Conservation (phyloP, 2,888 invertebrate genomes). For the Agriopis marginaria region DNA sequence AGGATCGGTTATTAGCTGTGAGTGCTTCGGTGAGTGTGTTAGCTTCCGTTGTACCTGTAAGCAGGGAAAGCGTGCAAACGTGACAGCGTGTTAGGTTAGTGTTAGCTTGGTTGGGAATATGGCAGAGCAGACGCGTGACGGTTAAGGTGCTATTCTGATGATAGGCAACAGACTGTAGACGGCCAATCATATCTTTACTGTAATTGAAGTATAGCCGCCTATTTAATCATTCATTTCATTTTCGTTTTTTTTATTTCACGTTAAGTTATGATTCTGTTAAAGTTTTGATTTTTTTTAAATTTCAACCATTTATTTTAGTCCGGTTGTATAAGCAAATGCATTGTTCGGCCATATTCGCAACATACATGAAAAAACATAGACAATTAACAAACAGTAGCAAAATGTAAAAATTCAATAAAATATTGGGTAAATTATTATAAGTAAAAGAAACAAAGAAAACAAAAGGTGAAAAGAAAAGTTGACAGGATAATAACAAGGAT, state of each 20-base stretch:
- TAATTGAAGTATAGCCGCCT: too few relatives aligned
- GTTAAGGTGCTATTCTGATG: too few relatives aligned
- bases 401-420: background rate
- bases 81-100: background rate
- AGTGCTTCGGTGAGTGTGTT: constrained; percentile 43
- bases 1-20: constrained; percentile 61
- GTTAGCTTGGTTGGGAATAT: background rate
- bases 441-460: background rate
- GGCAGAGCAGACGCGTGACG: background rate
- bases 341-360: background rate
- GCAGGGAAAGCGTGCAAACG: constrained; percentile 40
- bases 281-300: too few relatives aligned
- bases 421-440: background rate
- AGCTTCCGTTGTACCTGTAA: constrained; percentile 66
- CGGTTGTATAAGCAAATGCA: background rate
- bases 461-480: background rate
- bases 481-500: too few relatives aligned
- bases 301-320: too few relatives aligned
- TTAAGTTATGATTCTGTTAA: too few relatives aligned
- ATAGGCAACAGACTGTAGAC: too few relatives aligned
- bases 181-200: too few relatives aligned
- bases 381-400: background rate
- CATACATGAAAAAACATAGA: background rate
- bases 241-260: too few relatives aligned
- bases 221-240: too few relatives aligned